Evolutionary conservation across 2,888 invertebrate species (phyloP), one percentile per base, ranked within the genome.

Genomic region (Phrixothrix hirtus): DNA sequence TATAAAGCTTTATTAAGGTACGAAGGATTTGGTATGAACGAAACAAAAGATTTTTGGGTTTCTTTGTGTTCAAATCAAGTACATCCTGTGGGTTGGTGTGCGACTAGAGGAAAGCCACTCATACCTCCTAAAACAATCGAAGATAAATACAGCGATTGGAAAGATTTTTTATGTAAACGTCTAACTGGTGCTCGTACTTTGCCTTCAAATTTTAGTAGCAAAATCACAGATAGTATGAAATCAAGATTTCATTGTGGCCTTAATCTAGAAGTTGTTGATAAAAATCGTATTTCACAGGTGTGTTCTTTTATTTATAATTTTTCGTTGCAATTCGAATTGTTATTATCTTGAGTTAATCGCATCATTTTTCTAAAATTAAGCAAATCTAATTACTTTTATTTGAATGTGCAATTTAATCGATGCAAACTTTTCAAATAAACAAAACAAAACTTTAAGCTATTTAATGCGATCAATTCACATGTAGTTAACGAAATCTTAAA

Each of bases 51-150:
- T 75, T 97, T 98, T 75, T 98, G 97, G 97, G 89, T 96, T 2
- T 95, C 95, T 67, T 78, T 98, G 38, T 95, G 95, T 75, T 91
- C 92, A 53, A 88, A 92, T 62, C 69, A 69, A 51, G 92, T 98
- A n/a, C 95, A 96, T 77, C 93, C 95, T 10, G 95, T 98, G 2
- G 97, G 97, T 3, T 98, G 97, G 96, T 96, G 96, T 78, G 96
- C 96, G 2, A 92, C 93, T 0, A 84, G 95, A 54, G 95, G 95
- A 17, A 95, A 95, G 73, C 95, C 95, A 1, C 79, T 97, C 5
- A 95, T 96, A 73, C 96, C 97, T 11, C 97, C 97, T 7, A 86
- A 87, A 73, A 89, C 87, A 47, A 95, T 97, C 68, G 92, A 93
- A 73, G 87, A 92, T 70, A 95, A 95, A 78, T 93, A 93, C 75